Evolutionary conservation across 1,140 invertebrate genomes (phyloP), one percentile per base, ranked within the genome.

Genomic region (Panagrolaimus sp.): DNA sequence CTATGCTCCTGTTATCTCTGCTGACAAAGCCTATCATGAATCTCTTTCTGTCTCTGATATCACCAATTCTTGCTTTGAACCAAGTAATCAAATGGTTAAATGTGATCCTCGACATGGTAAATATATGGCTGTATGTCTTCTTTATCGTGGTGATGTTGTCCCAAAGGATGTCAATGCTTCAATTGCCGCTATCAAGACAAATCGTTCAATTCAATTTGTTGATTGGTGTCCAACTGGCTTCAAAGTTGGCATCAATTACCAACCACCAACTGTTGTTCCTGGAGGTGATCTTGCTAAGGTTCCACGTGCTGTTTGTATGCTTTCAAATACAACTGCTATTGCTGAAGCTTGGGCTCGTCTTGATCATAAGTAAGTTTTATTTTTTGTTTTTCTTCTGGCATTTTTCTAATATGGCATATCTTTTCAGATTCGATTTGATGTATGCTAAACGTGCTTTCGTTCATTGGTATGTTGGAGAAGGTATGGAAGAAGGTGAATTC

Each of bases 61-160:
- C 79, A 93, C 91, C 79, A 91, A 90, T 83, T 89, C 90, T 8
- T 91, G 90, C 84, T 93, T 93, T 84, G 91, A 92, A 84, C 89
- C 90, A 45, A 88, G 89, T 77, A 93, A 91, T 86, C 91, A 92
- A 87, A 92, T 93, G 91, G 91, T 93, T n/a, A 93, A 92, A 72
- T 83, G 83, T 62, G 83, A 83, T 65, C 83, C 83, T 0, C 73
- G 81, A 17, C 76, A 81, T 58, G 79, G 79, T 3, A 81, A 81
- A 58, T 81, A 84, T 69, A 84, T 84, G 83, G 79, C 83, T 24
- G 84, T 84, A 43, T 84, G 83, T 68, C 68, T 84, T n/a, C 65
- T 84, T 17, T 84, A 83, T 68, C 72, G 83, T 43, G 76, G 73
- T 26, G 75, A 76, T 62, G 81, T 81, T 17, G 76, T 83, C 14